These are phyloP conservation scores for Hyperoplus immaculatus DNA, from an alignment of 2,797 vertebrate genomes.

Conservation along the genomic window DNA sequence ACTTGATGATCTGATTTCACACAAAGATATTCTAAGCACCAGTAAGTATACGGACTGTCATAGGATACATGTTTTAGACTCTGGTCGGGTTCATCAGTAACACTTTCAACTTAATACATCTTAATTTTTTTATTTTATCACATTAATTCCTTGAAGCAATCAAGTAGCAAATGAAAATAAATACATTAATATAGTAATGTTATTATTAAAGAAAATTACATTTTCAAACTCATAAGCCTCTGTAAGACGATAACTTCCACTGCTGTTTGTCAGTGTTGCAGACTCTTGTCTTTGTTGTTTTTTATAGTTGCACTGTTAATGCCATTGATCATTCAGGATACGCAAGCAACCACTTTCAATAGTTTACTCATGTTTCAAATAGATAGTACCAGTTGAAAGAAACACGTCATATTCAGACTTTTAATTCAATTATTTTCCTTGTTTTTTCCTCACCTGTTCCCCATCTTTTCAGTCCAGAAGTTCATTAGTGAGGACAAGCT, in stretches of 20 bases:
- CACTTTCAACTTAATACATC: too few relatives aligned
- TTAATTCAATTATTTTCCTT: neutral
- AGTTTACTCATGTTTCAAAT: neutral
- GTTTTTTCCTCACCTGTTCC: neutral
- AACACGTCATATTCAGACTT: neutral
- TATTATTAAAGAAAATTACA: too few relatives aligned
- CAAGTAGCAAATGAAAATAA: neutral
- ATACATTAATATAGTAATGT: neutral
- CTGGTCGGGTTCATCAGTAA: neutral
- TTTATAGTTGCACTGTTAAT: neutral
- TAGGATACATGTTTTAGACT: too few relatives aligned
- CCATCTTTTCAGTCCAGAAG: conserved; percentile 87
- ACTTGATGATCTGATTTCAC: conserved; percentile 94
- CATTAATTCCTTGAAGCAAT: neutral
- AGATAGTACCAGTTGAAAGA: neutral
- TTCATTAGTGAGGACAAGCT: conserved; percentile 95
- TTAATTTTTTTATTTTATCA: neutral
- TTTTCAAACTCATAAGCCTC: neutral
- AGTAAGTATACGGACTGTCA: conserved; percentile 83
- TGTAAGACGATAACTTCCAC: neutral
- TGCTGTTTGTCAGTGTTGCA: neutral
- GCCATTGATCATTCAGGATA: neutral
- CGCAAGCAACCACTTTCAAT: neutral
- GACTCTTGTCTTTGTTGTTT: neutral
- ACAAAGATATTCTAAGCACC: conserved; percentile 94